Percentiles rank a stretch among this genome's conserved stretches.
Conservation (phyloP, 2,888 invertebrate genomes). For the Trachelus tabidus region DNA sequence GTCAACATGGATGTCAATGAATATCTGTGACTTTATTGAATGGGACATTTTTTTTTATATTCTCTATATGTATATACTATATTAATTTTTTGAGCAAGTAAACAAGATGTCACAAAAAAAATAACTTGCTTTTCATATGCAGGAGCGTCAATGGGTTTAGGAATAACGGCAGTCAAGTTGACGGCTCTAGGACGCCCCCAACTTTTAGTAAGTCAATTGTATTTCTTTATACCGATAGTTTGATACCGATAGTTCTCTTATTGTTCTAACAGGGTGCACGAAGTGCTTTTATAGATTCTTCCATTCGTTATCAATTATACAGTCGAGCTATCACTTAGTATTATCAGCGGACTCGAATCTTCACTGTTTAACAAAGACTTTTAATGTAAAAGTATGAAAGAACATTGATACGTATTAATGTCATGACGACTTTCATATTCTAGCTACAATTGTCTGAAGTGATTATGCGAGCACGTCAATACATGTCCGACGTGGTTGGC, state of each 20-base stretch:
- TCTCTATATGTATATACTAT: background rate
- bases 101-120: background rate
- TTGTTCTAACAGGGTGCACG: background rate
- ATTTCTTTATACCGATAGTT: conserved; percentile 17
- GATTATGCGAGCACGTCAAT: conserved; percentile 93
- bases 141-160: conserved; percentile 94
- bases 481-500: conserved; percentile 92
- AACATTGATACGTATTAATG: background rate
- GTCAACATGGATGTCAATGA: background rate
- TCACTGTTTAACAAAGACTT: background rate
- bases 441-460: conserved; percentile 98
- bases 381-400: background rate
- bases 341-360: background rate
- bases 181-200: conserved; percentile 98
- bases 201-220: conserved; percentile 79
- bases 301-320: background rate
- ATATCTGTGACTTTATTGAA: background rate
- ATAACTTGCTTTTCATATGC: conserved; percentile 54
- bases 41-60: background rate
- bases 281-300: background rate
- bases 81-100: background rate
- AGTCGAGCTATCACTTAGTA: background rate
- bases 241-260: background rate
- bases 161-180: conserved; percentile 96
- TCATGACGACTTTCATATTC: conserved; percentile 38